Evolutionary conservation across 2,888 invertebrate species (phyloP), one percentile per base, ranked within the genome.

Genomic region (Lasioglossum lativentre): DNA sequence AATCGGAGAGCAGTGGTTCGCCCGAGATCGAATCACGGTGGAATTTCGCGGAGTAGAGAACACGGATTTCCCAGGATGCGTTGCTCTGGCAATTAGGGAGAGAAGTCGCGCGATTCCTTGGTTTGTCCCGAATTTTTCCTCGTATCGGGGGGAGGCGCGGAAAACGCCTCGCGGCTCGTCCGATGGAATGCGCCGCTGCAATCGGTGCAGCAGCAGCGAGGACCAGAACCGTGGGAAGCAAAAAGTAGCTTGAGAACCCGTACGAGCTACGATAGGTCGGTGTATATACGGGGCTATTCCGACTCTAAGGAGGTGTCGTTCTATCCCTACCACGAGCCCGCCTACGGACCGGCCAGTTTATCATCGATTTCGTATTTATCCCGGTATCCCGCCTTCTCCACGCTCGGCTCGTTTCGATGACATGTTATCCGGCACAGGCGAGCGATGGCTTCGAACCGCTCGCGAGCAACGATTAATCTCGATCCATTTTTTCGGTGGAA

Each of bases 221-320:
- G 89, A 86, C 85, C 91, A 91, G 90, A 90, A 91, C 90, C 90
- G 91, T 91, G 90, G 90, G 91, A 90, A 90, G 89, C 91, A 91
- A 91, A 91, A 91, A 91, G 90, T 89, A 89, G 91, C 90, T 87
- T 63, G 90, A 86, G 90, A 89, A 90, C 90, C 85, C 90, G 90
- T 90, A 91, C 88, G 91, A 88, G 89, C 89, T 85, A 88, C 87
- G 91, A 91, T 91, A 92, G 91, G 90, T 89, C 88, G 88, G 75
- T 86, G 87, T 91, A 82, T 90, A 86, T 86, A 88, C 90, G 81
- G 84, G 88, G 87, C 89, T 91, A 91, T 92, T 91, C 91, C 90
- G 86, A 88, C 90, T 91, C 86, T 87, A 92, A 91, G 90, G 90
- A 92, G 92, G 92, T 92, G 92, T 92, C 91, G 90, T 92, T 92